These are phyloP conservation scores for Xylophagus ater DNA, from an alignment of 2,888 invertebrate species.

Conservation along the genomic window DNA sequence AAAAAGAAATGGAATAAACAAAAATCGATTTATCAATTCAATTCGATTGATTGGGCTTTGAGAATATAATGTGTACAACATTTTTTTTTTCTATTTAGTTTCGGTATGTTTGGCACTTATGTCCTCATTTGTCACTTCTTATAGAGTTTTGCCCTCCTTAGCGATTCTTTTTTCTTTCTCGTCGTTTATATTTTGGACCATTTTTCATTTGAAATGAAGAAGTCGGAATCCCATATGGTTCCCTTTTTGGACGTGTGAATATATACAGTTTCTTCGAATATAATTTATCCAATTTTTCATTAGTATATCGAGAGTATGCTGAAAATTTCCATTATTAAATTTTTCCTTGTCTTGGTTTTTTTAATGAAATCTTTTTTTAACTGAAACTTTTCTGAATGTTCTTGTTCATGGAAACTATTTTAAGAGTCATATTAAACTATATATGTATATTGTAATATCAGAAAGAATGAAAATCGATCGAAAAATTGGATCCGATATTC, in stretches of 20 bases:
- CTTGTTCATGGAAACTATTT: too few relatives aligned
- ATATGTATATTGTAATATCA: too few relatives aligned
- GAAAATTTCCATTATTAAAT: too few relatives aligned
- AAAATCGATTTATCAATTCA: too few relatives aligned
- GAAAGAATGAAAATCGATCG: conserved; percentile 11
- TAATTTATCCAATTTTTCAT: conserved; percentile 17
- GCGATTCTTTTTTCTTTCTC: not conserved
- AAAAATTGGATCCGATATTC: conserved; percentile 9
- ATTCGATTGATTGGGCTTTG: too few relatives aligned
- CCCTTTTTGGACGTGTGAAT: not conserved
- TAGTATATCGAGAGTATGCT: conserved; percentile 7
- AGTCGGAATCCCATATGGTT: conserved; percentile 9
- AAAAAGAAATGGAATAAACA: too few relatives aligned
- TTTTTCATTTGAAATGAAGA: conserved; percentile 12
- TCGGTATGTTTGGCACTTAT: conserved; percentile 10
- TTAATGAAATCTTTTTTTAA: too few relatives aligned
- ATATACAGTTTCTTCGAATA: too few relatives aligned
- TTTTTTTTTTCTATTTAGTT: too few relatives aligned
- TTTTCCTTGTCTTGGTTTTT: conserved; percentile 8
- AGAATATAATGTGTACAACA: too few relatives aligned
- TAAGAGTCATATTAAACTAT: too few relatives aligned
- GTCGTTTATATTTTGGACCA: conserved; percentile 7
- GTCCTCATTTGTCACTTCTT: conserved; percentile 14
- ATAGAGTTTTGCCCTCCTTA: not conserved
- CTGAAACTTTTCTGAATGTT: too few relatives aligned